These are phyloP conservation scores for Drosophila imparisetae DNA, from an alignment of 2,888 invertebrate species.

Conservation along the genomic window DNA sequence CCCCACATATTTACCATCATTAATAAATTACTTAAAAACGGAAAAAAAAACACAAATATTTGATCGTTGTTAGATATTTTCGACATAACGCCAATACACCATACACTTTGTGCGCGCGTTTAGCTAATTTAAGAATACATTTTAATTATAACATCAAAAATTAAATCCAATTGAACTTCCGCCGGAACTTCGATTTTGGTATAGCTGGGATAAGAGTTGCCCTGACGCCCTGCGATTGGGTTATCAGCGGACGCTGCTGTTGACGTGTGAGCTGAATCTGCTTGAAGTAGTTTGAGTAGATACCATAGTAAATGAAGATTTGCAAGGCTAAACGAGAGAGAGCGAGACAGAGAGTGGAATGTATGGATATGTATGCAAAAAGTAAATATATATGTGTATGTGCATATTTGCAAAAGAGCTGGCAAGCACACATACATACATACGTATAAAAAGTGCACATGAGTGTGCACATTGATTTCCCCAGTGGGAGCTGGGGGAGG, in stretches of 20 bases:
- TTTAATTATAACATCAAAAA: constrained; percentile 20
- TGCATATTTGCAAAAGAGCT: not conserved
- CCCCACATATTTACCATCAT: not conserved
- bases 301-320: constrained; percentile 63
- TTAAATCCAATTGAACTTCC: not conserved
- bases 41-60: constrained; percentile 15
- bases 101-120: constrained; percentile 1
- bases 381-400: not conserved
- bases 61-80: constrained; percentile 8
- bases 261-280: constrained; percentile 67
- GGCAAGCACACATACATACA: not conserved
- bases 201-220: constrained; percentile 65
- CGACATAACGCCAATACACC: not conserved
- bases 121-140: not conserved
- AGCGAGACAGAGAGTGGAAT: constrained; percentile 1
- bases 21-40: constrained; percentile 1
- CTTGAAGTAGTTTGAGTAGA: constrained; percentile 78
- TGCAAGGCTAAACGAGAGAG: constrained; percentile 53
- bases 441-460: not conserved
- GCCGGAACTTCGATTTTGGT: constrained; percentile 64
- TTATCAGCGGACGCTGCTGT: constrained; percentile 61
- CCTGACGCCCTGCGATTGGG: constrained; percentile 5
- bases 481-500: not conserved
- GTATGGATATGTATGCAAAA: not conserved
- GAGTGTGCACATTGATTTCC: not conserved